Evolutionary conservation across 1,140 invertebrate genomes (phyloP), one percentile per base, ranked within the genome.

Genomic region (Cydia amplana): DNA sequence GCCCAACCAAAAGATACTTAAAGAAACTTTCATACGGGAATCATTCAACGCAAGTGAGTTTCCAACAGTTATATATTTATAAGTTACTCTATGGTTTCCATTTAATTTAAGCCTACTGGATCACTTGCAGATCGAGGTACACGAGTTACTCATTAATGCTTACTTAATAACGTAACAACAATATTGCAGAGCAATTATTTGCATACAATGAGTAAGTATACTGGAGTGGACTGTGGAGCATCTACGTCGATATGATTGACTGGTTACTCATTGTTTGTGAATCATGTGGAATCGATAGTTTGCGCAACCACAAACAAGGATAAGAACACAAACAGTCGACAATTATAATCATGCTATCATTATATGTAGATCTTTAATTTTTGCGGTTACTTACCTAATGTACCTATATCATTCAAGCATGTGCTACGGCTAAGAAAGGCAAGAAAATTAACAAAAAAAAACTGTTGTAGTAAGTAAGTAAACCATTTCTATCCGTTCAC

Each of bases 171-270:
- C 49, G n/a, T 51, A 51, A n/a, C n/a, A 32, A 70, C 32, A 70
- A 70, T 70, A 70, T 70, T 70, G 65, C 65, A 36, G n/a, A 40
- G 16, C 65, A 70, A 70, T 70, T 70, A 70, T 70, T 70, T 70
- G 36, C 65, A 70, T 40, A 70, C 65, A 70, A 70, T 70, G 32
- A 20, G 18, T 1, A 32, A n/a, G n/a, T 40, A 70, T 40, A 70
- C 32, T 40, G 40, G 32, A 32, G 36, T 40, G n/a, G 14, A 36
- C 16, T 32, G 36, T 40, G n/a, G 14, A 36, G 28, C 65, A 60
- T 60, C 20, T 10, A 60, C 7, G 55, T 60, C 20, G 55, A 60
- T 60, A 51, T 18, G 55, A 60, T 60, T 60, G 55, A 23, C 55
- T 60, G 55, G n/a, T 60, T 60, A 23, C 55, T 60, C 55, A 60